Base-by-base conservation (phyloP, 2,888 invertebrate genomes). In the Resseliella maxima region DNA sequence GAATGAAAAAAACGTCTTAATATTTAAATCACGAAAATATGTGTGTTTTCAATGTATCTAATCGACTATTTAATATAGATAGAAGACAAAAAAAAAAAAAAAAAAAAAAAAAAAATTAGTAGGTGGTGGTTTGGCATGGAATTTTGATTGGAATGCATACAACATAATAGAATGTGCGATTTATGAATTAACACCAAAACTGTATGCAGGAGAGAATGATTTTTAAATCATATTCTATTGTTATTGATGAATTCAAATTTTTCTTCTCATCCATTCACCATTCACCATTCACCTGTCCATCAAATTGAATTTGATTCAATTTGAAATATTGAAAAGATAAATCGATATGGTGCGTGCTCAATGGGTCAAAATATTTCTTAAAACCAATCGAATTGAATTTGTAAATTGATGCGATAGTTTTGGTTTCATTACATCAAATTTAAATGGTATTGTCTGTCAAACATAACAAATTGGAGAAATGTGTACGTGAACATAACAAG, bases 331-430 rank as follows among this genome's bases (percentile, higher is more conserved):
- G n/a, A 24, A 24, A 83, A 38, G 38, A 83, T 83, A 38, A 83
- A 83, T 83, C 83, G 83, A 36, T 38, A n/a, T 21, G n/a, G 83
- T 83, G n/a, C 83, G 83, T 83, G 83, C 83, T 83, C 83, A 83
- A 83, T 24, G 8, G 38, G 0, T 38, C 21, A 5, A 35, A 81
- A 36, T 5, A 36, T 36, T 81, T 18, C 36, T 81, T 81, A 81
- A n/a, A n/a, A n/a, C n/a, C 12, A 15, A 1, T 36, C 24, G 3
- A 83, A 38, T 24, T n/a, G 59, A 3, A 8, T n/a, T n/a, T 59
- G 59, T 2, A 24, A n/a, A 59, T 59, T 59, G 5, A 83, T 83
- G 38, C 2, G 36, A 3, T 38, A 0, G 38, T 10, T 64, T 64
- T 8, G n/a, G 31, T 8, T 38, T 36, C n/a, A 38, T 83, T n/a